A percentile compares a stretch with the other conserved stretches of the same genome.
Evolutionary conservation across 1,140 invertebrate genomes (phyloP).

Genomic region (Rhagoletis pomonella): DNA sequence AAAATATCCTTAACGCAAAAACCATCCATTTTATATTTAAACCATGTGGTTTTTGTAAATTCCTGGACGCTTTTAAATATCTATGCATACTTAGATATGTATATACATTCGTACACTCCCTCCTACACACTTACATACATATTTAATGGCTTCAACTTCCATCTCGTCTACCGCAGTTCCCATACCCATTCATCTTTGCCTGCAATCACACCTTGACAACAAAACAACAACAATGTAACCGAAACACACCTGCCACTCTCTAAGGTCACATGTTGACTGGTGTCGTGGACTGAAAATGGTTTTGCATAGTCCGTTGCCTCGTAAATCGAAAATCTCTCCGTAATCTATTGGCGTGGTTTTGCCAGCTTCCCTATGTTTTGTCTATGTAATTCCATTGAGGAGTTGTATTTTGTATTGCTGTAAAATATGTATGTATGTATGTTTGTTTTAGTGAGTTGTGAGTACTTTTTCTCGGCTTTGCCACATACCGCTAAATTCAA

Average conservation of each 20-base stretch:
- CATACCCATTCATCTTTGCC: constrained; percentile 21
- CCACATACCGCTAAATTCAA: constrained; percentile 1
- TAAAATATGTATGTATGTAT: neutral
- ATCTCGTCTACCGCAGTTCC: neutral
- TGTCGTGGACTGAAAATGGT: constrained; percentile 21
- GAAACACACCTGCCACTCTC: constrained; percentile 10
- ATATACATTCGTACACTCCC: neutral
- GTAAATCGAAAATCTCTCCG: constrained; percentile 51
- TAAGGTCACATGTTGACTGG: constrained; percentile 34
- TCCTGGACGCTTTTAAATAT: neutral
- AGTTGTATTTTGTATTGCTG: neutral
- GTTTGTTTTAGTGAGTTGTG: neutral
- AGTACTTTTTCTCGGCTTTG: neutral
- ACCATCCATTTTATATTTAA: constrained; percentile 44
- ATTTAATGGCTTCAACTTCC: neutral
- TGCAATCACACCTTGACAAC: constrained; percentile 42
- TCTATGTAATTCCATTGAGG: neutral
- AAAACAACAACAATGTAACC: neutral
- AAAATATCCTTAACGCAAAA: neutral
- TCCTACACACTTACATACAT: neutral
- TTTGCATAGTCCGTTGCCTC: constrained; percentile 35
- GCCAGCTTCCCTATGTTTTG: constrained; percentile 17
- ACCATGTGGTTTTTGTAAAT: neutral
- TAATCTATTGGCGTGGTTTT: constrained; percentile 58
- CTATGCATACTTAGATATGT: too few species aligned